Conservation (phyloP, 2,888 invertebrate genomes). For the Anagyrus pseudococci region DNA sequence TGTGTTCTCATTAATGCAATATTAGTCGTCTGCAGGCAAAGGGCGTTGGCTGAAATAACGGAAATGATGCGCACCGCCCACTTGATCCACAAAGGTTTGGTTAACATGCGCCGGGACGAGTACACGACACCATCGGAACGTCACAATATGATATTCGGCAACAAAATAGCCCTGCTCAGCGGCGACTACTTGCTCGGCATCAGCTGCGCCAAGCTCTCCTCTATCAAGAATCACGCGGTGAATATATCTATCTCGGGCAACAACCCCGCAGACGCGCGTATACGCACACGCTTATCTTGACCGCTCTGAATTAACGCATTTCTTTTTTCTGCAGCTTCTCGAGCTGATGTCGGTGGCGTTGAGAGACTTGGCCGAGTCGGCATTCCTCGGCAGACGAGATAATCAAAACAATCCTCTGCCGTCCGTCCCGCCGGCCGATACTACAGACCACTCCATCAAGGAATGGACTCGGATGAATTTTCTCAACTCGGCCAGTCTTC, state of each 20-base stretch:
- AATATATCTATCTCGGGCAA: slow-evolving; percentile 29
- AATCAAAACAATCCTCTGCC: slow-evolving; percentile 85
- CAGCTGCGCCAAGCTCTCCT: slow-evolving; percentile 86
- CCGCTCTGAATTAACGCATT: neutral
- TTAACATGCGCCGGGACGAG: slow-evolving; percentile 76
- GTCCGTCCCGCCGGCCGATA: slow-evolving; percentile 68
- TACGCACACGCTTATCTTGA: no score
- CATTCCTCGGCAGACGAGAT: slow-evolving; percentile 86
- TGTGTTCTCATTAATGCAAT: neutral
- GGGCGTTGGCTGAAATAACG: slow-evolving; percentile 91
- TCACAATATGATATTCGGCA: slow-evolving; percentile 88
- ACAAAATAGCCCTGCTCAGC: slow-evolving; percentile 91
- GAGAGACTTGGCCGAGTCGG: slow-evolving; percentile 88
- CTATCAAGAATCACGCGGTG: slow-evolving; percentile 66
- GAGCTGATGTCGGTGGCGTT: slow-evolving; percentile 90
- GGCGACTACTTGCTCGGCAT: slow-evolving; percentile 92
- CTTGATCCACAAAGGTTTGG: slow-evolving; percentile 86
- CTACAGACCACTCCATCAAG: slow-evolving; percentile 70
- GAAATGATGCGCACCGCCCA: slow-evolving; percentile 96
- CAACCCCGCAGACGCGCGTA: no score
- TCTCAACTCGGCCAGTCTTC: slow-evolving; percentile 76
- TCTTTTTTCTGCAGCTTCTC: slow-evolving; percentile 69
- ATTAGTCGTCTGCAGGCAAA: slow-evolving; percentile 67
- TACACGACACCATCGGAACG: slow-evolving; percentile 64
- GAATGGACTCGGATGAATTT: slow-evolving; percentile 85